Conservation (phyloP, 2,113 vertebrate genomes). For the Silurus glanis region DNA sequence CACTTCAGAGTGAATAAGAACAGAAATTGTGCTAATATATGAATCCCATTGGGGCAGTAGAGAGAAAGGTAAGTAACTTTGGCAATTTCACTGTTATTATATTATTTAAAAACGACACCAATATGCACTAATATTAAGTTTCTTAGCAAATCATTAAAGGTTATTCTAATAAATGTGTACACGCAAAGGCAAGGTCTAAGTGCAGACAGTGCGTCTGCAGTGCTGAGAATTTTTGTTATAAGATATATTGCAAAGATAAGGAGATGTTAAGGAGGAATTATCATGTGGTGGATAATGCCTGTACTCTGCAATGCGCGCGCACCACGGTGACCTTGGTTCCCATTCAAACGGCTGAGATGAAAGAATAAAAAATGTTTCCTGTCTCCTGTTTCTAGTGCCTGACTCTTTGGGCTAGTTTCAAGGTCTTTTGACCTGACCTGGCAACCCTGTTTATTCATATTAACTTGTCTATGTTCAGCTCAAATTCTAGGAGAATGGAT, state of each 20-base stretch:
- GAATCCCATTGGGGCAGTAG: neutral
- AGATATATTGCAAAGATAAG: neutral
- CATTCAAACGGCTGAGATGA: neutral
- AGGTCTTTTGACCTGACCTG: neutral
- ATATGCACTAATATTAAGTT: neutral
- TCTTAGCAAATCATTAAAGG: neutral
- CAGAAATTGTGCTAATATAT: neutral
- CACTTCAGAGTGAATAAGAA: neutral
- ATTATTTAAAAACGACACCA: neutral
- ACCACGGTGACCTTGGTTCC: neutral
- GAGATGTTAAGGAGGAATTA: neutral
- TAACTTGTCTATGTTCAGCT: neutral
- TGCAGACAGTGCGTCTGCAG: neutral
- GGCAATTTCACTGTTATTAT: neutral
- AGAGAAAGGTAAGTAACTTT: neutral
- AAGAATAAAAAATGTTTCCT: neutral
- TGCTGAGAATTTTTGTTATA: neutral
- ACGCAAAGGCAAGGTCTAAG: no score
- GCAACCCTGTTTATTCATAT: conserved; percentile 18
- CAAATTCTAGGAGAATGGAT: neutral
- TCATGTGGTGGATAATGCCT: neutral
- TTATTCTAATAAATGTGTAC: neutral
- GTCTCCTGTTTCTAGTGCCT: neutral
- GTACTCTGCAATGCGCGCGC: neutral
- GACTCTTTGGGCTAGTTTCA: neutral